Evolutionary conservation across 1,140 invertebrate genomes (phyloP), one percentile per base, ranked within the genome.

Genomic region (Riptortus pedestris): DNA sequence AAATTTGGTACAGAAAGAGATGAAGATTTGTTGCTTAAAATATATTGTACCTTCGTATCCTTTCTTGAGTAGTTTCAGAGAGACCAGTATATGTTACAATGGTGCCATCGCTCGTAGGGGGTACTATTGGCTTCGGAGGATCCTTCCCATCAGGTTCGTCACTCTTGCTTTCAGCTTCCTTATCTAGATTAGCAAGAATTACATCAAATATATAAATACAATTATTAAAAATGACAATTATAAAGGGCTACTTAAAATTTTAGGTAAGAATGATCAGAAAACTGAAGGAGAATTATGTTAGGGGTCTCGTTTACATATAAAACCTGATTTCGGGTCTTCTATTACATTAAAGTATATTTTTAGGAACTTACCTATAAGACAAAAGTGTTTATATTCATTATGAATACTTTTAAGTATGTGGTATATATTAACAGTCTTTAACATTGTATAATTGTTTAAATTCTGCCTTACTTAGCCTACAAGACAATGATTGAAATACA

Each of bases 31-130:
- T 26, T 57, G 14, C 18, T 24, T 16, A 20, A 11, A 33, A 33
- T 1, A 29, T 20, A 59, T n/a, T 38, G 60, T 61, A 71, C 70
- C 82, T 81, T 65, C 76, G 78, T 52, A 87, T 81, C 65, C 85
- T 74, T 68, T 84, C 82, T 69, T 84, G 80, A 0, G 82, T 84
- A 0, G 76, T 79, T 12, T 79, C 78, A 64, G 77, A 79, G 11
- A 83, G 71, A 29, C 80, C 80, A 0, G 80, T 75, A 64, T 84
- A 83, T 0, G 80, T 80, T 58, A 76, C 74, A 63, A 81, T 80
- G 14, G 79, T 73, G 5, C 77, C 74, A 65, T 79, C 78, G 62
- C 79, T 77, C 48, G 43, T 33, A 2, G 48, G 59, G 16, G 43
- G 60, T 58, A 51, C 55, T 61, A 20, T 5, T 1, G 26, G 31